Evolutionary conservation across 64 coral and sea anemone species (phyloP), one percentile per base, ranked within the genome.

Genomic region (Pocillopora verrucosa): DNA sequence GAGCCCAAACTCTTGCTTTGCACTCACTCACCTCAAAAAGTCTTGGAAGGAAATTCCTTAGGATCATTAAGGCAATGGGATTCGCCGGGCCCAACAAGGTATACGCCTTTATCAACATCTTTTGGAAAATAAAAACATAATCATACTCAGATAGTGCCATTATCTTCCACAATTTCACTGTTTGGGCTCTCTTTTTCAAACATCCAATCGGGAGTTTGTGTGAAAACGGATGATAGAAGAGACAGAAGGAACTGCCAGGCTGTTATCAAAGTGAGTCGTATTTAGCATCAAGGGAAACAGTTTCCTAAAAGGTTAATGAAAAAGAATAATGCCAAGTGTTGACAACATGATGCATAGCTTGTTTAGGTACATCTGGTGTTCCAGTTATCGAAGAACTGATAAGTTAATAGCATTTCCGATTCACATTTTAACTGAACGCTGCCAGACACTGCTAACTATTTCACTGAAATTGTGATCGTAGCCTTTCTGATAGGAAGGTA

Each of bases 261-360:
- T 63, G 61, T 15, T 63, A 13, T 63, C 61, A 15, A 13, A 63
- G 61, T 63, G 61, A 63, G 12, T 38, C 80, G 12, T 83, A 83
- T 41, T 64, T 83, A 35, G 15, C 41, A 85, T 63, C 36, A 72
- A 20, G 51, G 56, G 51, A n/a, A 72, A 25, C 14, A 57, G 36
- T 57, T 73, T 14, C 34, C 56, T 57, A 70, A 37, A 72, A 57
- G 22, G 64, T 65, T 67, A 34, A 67, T 67, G 58, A 35, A 45
- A 83, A 67, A 10, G 36, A 85, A 85, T 63, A 24, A 69, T 34
- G 37, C 57, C 30, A 85, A 38, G 82, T 85, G 82, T 56, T 85
- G 82, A 85, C 82, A 85, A 85, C 82, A 72, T 85, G 37, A 72
- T 85, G 72, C 64, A 15, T 85, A 72, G 82, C 70, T 85, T 72